Percentiles rank a stretch among this genome's conserved stretches.
These are phyloP conservation scores for Ennomos quercinarius DNA, from an alignment of 2,888 invertebrate genomes.

Conservation along the genomic window DNA sequence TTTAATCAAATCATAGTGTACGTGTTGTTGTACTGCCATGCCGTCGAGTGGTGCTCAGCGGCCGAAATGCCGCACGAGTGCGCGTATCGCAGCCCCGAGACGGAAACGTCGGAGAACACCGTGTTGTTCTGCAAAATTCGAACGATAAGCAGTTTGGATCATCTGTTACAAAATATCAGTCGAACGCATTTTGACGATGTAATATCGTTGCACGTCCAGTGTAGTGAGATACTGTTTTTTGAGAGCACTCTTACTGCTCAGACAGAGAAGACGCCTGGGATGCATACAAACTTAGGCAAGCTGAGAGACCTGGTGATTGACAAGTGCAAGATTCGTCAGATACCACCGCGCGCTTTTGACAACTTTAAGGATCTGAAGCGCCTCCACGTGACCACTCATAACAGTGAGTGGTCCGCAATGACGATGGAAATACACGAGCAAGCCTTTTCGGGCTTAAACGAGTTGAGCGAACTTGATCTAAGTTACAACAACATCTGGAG, in stretches of 20 bases:
- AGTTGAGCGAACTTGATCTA: slow-evolving; percentile 88
- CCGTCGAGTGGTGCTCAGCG: slow-evolving; percentile 68
- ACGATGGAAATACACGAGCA: slow-evolving; percentile 89
- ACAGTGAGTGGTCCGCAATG: slow-evolving; percentile 92
- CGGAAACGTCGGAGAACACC: slow-evolving; percentile 82
- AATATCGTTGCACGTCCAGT: slow-evolving; percentile 88
- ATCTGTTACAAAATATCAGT: slow-evolving; percentile 89
- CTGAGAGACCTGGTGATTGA: slow-evolving; percentile 89
- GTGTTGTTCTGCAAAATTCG: slow-evolving; percentile 89
- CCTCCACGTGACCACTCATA: slow-evolving; percentile 89
- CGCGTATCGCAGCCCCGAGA: slow-evolving; percentile 87
- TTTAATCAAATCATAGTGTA: slow-evolving; percentile 80
- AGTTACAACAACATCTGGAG: slow-evolving; percentile 92
- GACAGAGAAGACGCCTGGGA: slow-evolving; percentile 70
- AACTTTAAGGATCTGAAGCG: slow-evolving; percentile 88
- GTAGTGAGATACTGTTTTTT: slow-evolving; percentile 90
- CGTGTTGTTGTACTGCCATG: slow-evolving; percentile 81
- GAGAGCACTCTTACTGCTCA: slow-evolving; percentile 88
- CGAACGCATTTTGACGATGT: slow-evolving; percentile 88
- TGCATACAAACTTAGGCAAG: slow-evolving; percentile 86
- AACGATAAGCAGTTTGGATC: slow-evolving; percentile 89
- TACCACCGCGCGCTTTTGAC: slow-evolving; percentile 89
- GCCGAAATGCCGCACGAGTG: slow-evolving; percentile 88
- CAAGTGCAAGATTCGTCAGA: slow-evolving; percentile 91
- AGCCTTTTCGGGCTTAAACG: slow-evolving; percentile 88